Conservation (phyloP, 2,113 vertebrate species). For the Anser cygnoides region DNA sequence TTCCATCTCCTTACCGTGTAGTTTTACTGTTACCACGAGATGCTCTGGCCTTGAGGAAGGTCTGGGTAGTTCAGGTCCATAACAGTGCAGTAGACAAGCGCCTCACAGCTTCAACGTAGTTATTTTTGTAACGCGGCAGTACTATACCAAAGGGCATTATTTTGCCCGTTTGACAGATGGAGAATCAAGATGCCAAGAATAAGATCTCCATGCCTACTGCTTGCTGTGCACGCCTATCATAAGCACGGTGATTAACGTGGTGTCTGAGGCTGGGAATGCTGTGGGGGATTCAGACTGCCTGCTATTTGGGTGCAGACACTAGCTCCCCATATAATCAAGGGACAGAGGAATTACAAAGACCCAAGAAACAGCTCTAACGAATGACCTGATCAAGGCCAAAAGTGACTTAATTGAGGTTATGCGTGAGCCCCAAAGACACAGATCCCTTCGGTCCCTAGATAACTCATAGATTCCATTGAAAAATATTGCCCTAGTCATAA, state of each 20-base stretch:
- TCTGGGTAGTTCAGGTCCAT: neutral
- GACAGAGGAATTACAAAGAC: neutral
- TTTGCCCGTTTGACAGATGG: neutral
- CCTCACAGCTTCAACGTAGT: neutral
- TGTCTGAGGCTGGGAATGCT: neutral
- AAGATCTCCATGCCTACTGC: neutral
- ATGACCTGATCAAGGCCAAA: neutral
- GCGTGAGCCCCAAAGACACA: neutral
- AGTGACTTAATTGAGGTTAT: neutral
- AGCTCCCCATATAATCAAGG: neutral
- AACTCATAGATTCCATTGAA: neutral
- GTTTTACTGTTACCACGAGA: neutral
- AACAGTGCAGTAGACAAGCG: fast-evolving
- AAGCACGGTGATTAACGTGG: fast-evolving
- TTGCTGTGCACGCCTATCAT: neutral
- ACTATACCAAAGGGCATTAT: neutral
- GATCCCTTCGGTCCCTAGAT: neutral
- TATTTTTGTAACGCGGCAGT: fast-evolving
- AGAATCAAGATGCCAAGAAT: neutral
- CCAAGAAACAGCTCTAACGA: neutral
- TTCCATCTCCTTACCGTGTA: neutral
- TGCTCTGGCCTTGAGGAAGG: neutral
- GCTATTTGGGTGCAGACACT: neutral
- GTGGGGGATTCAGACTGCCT: neutral
- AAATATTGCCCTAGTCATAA: neutral